A percentile compares a stretch with the other conserved stretches of the same genome.
Evolutionary conservation across 2,113 vertebrate species (phyloP).

Genomic region (Grammomys dolichurus): DNA sequence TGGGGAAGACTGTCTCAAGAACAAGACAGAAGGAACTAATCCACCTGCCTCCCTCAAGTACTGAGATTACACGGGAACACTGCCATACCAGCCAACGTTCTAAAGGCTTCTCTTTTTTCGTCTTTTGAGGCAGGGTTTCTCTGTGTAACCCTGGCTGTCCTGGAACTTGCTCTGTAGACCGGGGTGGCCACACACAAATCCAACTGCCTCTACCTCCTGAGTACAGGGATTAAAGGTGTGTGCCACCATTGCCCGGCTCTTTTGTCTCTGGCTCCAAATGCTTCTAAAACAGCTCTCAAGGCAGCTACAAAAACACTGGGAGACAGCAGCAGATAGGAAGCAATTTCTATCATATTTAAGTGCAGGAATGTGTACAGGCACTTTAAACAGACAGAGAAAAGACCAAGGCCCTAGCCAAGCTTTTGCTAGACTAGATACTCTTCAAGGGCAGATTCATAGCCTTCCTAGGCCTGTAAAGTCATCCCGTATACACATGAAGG

Average conservation of each 20-base stretch:
- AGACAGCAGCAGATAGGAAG: neutral
- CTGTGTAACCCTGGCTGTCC: neutral
- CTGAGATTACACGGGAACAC: neutral
- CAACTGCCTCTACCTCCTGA: neutral
- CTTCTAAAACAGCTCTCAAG: neutral
- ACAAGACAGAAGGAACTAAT: neutral
- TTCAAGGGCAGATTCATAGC: neutral
- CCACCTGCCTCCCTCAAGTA: neutral
- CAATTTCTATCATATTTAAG: neutral
- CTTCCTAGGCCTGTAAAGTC: neutral
- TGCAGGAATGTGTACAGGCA: too few species aligned
- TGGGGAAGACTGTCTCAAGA: too few species aligned
- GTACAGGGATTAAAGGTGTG: neutral
- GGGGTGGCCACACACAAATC: neutral
- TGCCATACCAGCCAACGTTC: neutral
- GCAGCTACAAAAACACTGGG: neutral
- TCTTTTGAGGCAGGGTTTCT: too few species aligned
- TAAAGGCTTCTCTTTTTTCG: too few species aligned
- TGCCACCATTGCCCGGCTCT: neutral
- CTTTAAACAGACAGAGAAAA: neutral
- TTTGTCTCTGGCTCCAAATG: neutral
- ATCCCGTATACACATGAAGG: neutral
- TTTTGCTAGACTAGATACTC: neutral
- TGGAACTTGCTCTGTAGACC: neutral
- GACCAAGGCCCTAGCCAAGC: neutral